A percentile compares a stretch with the other conserved stretches of the same genome.
phyloP scores from a whole-genome alignment of 2,888 invertebrate species.

The Coleophora deauratella region DNA sequence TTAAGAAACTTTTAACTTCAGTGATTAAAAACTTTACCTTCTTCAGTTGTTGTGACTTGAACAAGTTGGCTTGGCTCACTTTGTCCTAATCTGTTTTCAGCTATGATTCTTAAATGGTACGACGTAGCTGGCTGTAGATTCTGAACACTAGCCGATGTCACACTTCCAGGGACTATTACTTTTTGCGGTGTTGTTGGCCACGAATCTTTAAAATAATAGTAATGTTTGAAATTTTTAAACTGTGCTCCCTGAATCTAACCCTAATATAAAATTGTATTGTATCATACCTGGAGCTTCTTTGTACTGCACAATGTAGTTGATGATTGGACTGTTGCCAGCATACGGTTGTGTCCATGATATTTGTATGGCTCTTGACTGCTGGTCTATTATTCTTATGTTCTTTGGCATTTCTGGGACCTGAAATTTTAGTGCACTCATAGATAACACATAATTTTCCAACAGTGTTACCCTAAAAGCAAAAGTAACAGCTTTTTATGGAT shows the following conservation, averaged over 20 bases:
- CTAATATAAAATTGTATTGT: too few species aligned
- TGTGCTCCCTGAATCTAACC: too few species aligned
- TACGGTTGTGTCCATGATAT: conserved; percentile 93
- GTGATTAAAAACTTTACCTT: conserved; percentile 60
- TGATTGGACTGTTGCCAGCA: conserved; percentile 91
- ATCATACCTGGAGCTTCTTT: conserved; percentile 84
- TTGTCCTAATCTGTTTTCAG: conserved; percentile 90
- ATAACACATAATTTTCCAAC: too few species aligned
- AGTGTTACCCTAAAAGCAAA: too few species aligned
- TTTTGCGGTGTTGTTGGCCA: conserved; percentile 89
- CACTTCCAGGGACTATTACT: conserved; percentile 87
- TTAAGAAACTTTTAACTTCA: neutral
- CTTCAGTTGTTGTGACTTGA: conserved; percentile 89
- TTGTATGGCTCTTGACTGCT: conserved; percentile 87
- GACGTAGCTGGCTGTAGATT: conserved; percentile 89
- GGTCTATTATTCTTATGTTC: conserved; percentile 88
- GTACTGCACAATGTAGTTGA: conserved; percentile 91
- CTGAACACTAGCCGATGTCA: conserved; percentile 85
- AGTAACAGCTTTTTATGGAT: too few species aligned
- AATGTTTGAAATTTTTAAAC: too few species aligned
- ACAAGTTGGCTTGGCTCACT: conserved; percentile 90
- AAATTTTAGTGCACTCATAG: conserved; percentile 16
- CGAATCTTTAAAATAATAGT: conserved; percentile 79
- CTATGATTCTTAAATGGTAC: conserved; percentile 91
- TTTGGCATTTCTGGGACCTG: conserved; percentile 93